Base-by-base conservation (phyloP, 2,888 invertebrate genomes). In the Drosophila pegasa region DNA sequence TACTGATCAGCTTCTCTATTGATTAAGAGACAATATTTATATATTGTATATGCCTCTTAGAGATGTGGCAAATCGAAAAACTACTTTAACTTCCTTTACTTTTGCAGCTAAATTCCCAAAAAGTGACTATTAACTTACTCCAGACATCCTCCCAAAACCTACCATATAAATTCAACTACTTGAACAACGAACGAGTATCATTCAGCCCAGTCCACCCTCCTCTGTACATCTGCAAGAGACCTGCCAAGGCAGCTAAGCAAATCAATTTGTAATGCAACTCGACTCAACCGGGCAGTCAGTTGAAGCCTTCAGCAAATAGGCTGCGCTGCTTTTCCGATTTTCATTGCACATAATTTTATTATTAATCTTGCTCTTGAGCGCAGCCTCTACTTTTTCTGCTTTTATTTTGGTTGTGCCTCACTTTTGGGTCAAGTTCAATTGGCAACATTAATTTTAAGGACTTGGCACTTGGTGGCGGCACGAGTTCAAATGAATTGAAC, bases 401-500 rank as follows among this genome's bases (percentile, higher is more conserved):
- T 20, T 20, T 18, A 2, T 48, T 31, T 20, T 20, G 37, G 12
- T 31, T 35, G 20, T n/a, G 20, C 48, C n/a, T 33, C 14, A 33
- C 58, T 77, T 83, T 84, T 84, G 75, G 88, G 83, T 88, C 83
- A 88, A 84, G 83, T 87, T 88, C 78, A 84, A 84, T 66, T 81
- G 87, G 87, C 63, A 61, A 58, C 64, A 84, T 88, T 84, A 84
- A 87, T 88, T 81, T 71, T 72, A 82, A 80, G 88, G 87, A 88
- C 88, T 83, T 88, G 83, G 68, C 88, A 68, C 55, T 51, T 50
- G 50, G 50, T 27, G 27, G 45, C 56, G 43, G n/a, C 61, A 56
- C 75, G 62, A 83, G 83, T 73, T 85, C 77, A 87, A 83, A 72
- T 59, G 65, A 82, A 76, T 68, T 74, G 80, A 62, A 77, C 45